Percentiles rank a stretch among this genome's conserved stretches.
Conservation (phyloP, 2,888 invertebrate genomes). For the Steinernema scapterisci region DNA sequence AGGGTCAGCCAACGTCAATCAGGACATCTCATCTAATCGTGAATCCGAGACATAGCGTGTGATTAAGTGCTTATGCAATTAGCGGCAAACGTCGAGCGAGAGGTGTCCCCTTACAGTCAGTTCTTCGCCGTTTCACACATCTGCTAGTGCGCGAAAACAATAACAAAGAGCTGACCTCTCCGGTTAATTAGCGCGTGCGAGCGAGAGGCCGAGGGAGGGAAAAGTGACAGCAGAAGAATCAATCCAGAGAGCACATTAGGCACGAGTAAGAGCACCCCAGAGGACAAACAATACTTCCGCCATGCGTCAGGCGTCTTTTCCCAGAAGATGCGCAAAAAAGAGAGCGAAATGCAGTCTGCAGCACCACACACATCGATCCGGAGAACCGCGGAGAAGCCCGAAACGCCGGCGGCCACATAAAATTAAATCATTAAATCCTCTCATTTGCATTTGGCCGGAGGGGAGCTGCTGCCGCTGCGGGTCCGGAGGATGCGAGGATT, state of each 20-base stretch:
- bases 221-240: not conserved
- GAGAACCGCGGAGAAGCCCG: not conserved
- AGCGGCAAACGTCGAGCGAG: not conserved
- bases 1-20: conserved; percentile 4
- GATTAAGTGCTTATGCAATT: conserved; percentile 33
- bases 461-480: not conserved
- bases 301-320: not conserved
- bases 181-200: conserved; percentile 5
- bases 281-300: not conserved
- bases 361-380: conserved; percentile 27
- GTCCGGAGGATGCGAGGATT: not conserved
- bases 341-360: conserved; percentile 5
- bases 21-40: not conserved
- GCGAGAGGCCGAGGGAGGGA: too few species aligned
- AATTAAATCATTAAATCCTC: conserved; percentile 33
- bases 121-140: conserved; percentile 27
- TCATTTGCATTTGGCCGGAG: conserved; percentile 25
- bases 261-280: not conserved
- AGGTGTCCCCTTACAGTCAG: conserved; percentile 21
- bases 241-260: conserved; percentile 4
- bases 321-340: not conserved
- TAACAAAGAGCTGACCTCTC: conserved; percentile 23
- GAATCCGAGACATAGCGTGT: not conserved
- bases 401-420: conserved; percentile 28
- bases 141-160: conserved; percentile 31